These are phyloP conservation scores for Mirza zaza DNA, from an alignment of 2,113 vertebrate genomes.

Conservation along the genomic window DNA sequence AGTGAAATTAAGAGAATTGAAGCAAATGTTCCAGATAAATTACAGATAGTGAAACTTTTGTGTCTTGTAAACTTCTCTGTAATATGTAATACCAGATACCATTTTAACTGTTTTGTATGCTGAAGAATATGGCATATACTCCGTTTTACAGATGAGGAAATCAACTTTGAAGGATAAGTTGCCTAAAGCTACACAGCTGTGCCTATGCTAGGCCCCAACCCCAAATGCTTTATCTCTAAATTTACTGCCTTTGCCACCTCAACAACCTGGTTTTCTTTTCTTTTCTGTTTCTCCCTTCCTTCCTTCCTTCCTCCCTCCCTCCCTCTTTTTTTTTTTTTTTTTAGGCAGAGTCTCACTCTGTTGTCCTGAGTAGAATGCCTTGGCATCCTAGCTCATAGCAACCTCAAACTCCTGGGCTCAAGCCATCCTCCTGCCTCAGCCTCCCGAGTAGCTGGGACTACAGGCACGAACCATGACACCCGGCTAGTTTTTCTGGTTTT, in stretches of 20 bases:
- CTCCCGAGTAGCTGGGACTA: not conserved
- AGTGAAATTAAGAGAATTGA: constrained; percentile 11
- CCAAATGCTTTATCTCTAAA: not conserved
- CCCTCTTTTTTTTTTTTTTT: no score
- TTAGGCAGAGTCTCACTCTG: no score
- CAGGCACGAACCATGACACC: not conserved
- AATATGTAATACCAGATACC: not conserved
- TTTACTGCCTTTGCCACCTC: not conserved
- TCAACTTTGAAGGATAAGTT: not conserved
- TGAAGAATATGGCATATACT: not conserved
- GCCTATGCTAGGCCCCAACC: not conserved
- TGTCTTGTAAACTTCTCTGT: not conserved
- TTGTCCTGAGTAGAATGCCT: no score
- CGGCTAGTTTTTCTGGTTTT: not conserved
- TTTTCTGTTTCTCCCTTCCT: not conserved
- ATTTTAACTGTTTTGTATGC: not conserved
- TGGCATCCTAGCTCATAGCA: no score
- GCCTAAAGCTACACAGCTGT: not conserved
- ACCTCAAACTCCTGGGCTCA: no score
- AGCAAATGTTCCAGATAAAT: not conserved
- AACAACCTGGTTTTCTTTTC: not conserved
- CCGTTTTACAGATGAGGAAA: not conserved
- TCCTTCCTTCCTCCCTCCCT: no score
- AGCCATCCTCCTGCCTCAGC: not conserved
- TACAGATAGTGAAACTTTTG: not conserved